Evolutionary conservation across 2,113 vertebrate genomes (phyloP), one percentile per base, ranked within the genome.

Genomic region (Phocoena phocoena): DNA sequence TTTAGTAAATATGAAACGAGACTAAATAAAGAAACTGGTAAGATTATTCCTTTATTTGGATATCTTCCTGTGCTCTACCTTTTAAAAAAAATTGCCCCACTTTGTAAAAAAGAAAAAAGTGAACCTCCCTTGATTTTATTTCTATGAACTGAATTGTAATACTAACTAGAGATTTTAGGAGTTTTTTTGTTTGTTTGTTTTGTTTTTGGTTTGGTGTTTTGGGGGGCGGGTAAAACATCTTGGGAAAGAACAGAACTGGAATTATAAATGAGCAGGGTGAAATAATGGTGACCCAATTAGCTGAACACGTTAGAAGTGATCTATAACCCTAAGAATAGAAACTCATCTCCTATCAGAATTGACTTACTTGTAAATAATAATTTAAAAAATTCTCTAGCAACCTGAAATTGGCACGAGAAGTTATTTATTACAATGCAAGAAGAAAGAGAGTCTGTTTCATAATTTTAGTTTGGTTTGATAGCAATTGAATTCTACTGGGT

Each of bases 81-180:
- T 95, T 97, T 80, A 2, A 89, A 84, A 98, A 90, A 97, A 97
- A 60, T 36, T 82, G 73, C 15, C 14, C 1, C 18, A 36, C 36
- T 77, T 95, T 18, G 65, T 77, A 31, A 18, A 81, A 81, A 60
- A 53, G 53, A 33, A 67, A 88, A 80, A 18, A 93, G 90, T 21
- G 25, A 96, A 58, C 5, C 36, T 68, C 8, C 20, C 21, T 62
- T 90, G 50, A 81, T 63, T 95, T 76, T 47, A 60, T 67, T 87
- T 63, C 83, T 94, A 33, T 63, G 36, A 38, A 17, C 4, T 62
- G 47, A 97, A n/a, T 36, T 14, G 20, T 50, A 58, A 89, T 55
- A 94, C 68, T 65, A 65, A 31, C 63, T 11, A 33, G 55, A 21
- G 21, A 47, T 62, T 90, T 81, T 89, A 44, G 11, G 10, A 31